phyloP scores from a whole-genome alignment of 2,113 vertebrate genomes.

The Romanogobio albipinnatus region DNA sequence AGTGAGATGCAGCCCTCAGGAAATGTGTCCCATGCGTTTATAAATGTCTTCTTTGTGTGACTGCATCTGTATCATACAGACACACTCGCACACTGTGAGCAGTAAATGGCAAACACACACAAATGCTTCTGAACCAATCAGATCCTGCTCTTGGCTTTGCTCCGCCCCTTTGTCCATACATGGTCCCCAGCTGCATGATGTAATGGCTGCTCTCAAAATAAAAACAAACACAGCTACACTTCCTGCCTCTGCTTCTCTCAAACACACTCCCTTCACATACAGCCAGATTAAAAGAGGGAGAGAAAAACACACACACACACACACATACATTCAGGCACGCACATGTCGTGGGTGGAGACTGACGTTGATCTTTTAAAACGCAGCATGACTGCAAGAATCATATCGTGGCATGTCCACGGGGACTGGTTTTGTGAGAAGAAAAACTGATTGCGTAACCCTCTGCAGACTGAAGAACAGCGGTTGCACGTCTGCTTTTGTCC shows the following conservation, averaged over 20 bases:
- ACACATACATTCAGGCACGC: neutral
- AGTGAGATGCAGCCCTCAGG: constrained; percentile 6
- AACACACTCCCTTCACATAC: constrained; percentile 25
- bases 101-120: neutral
- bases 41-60: constrained; percentile 24
- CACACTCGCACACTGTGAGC: neutral
- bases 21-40: constrained; percentile 1
- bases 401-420: neutral
- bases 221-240: constrained; percentile 58
- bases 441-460: constrained; percentile 2
- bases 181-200: constrained; percentile 52
- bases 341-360: neutral
- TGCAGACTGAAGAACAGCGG: neutral
- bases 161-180: constrained; percentile 41
- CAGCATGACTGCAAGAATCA: constrained; percentile 1
- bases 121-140: constrained; percentile 30
- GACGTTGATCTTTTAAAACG: neutral
- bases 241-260: neutral
- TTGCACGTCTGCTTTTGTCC: neutral
- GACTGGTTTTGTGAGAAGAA: constrained; percentile 12
- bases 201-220: constrained; percentile 66
- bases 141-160: neutral
- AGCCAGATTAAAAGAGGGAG: neutral
- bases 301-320: neutral
- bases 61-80: neutral